phyloP scores from a whole-genome alignment of 1,140 invertebrate species.

The Geopemphigus sp. region DNA sequence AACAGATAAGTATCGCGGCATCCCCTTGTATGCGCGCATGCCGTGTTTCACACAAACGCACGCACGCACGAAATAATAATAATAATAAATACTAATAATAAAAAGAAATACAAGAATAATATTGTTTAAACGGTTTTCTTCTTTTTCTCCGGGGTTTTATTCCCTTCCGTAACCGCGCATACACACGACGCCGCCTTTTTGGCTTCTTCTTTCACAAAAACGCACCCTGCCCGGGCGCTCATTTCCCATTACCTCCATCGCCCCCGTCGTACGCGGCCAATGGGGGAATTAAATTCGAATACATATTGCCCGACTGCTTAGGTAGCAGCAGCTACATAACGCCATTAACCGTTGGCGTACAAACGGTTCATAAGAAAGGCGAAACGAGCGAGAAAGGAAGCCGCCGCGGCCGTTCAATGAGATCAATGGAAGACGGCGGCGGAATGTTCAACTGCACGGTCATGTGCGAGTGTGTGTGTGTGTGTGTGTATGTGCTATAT shows the following conservation, averaged over 20 bases:
- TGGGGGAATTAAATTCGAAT: constrained; percentile 37
- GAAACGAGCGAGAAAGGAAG: not conserved
- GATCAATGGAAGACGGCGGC: constrained; percentile 23
- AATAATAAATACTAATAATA: constrained; percentile 32
- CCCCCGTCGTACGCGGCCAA: constrained; percentile 11
- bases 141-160: constrained; percentile 26
- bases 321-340: constrained; percentile 2
- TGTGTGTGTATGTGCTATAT: not conserved
- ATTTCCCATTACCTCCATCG: not conserved
- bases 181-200: constrained; percentile 37
- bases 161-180: not conserved
- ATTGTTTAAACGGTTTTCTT: constrained; percentile 40
- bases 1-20: constrained; percentile 44
- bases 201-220: constrained; percentile 44
- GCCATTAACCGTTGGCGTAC: constrained; percentile 33
- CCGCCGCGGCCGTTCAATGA: constrained; percentile 16
- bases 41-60: not conserved
- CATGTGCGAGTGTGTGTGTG: too few relatives aligned
- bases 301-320: not conserved
- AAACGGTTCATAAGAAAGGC: not conserved
- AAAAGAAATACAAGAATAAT: constrained; percentile 43
- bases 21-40: constrained; percentile 26
- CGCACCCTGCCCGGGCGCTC: not conserved
- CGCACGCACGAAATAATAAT: not conserved
- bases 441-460: not conserved